Evolutionary conservation across 2,113 vertebrate species (phyloP).

Genomic region (Sebastes fasciatus): DNA sequence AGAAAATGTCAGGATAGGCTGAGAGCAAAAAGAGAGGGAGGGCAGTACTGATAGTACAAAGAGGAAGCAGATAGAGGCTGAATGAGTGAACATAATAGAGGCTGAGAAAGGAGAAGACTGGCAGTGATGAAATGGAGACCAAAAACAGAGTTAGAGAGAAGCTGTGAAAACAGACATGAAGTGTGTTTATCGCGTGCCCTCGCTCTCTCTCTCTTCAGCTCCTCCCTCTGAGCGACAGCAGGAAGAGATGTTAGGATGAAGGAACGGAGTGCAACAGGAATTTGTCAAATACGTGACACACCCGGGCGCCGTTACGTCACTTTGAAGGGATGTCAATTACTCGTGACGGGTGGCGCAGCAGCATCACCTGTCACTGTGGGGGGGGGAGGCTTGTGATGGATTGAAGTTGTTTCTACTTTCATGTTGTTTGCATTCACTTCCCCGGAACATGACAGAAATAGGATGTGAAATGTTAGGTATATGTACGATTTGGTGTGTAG

Average conservation of each 20-base stretch:
- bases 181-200: conserved; percentile 1
- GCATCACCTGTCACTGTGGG: conserved; percentile 14
- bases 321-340: conserved; percentile 48
- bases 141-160: background rate
- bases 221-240: conserved; percentile 14
- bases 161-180: conserved; percentile 27
- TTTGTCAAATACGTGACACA: conserved; percentile 39
- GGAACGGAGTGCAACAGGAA: background rate
- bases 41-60: conserved; percentile 24
- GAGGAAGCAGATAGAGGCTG: conserved; percentile 30
- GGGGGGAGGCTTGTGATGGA: conserved; percentile 1
- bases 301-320: conserved; percentile 20
- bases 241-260: conserved; percentile 22
- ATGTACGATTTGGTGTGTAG: background rate
- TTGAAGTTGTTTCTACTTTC: background rate
- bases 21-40: conserved; percentile 22
- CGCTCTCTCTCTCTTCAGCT: background rate
- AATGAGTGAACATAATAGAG: conserved; percentile 31
- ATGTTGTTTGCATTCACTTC: conserved; percentile 16
- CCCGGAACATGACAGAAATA: background rate
- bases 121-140: conserved; percentile 36
- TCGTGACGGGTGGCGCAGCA: conserved; percentile 14
- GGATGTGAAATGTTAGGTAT: conserved; percentile 4
- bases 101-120: conserved; percentile 26
- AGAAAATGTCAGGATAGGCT: conserved; percentile 20